phyloP scores from a whole-genome alignment of 2,797 vertebrate genomes.

The Sitta carolinensis region DNA sequence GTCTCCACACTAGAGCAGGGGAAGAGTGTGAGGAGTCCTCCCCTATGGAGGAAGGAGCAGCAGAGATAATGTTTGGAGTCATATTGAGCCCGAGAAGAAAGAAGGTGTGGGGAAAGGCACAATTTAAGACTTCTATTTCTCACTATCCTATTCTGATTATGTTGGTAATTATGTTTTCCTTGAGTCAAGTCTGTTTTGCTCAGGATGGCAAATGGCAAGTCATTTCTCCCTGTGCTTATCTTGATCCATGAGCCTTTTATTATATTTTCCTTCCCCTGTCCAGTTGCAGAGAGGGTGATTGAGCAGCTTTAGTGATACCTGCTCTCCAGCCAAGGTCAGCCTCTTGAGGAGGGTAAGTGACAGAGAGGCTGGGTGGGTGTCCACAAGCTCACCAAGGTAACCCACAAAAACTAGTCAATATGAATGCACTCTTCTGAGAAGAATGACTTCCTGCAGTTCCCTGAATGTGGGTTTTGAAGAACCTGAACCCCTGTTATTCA shows the following conservation, averaged over 20 bases:
- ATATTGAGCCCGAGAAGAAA: accelerated
- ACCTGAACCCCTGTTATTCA: neutral
- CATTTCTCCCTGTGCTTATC: neutral
- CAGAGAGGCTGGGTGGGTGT: neutral
- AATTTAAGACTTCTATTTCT: neutral
- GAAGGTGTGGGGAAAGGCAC: accelerated
- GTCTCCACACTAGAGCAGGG: neutral
- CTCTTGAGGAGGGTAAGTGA: neutral
- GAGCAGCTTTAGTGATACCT: neutral
- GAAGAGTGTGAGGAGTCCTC: neutral
- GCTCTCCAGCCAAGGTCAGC: neutral
- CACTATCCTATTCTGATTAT: neutral
- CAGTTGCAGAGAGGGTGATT: neutral
- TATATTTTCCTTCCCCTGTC: neutral
- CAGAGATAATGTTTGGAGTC: neutral
- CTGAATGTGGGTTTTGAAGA: neutral
- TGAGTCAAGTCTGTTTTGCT: neutral
- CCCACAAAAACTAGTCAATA: neutral
- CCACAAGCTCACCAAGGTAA: neutral
- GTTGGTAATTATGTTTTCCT: neutral
- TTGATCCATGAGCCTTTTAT: accelerated
- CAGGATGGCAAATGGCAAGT: neutral
- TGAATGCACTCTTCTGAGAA: neutral
- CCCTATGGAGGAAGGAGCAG: neutral
- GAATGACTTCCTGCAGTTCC: neutral